Conservation (phyloP, 2,888 invertebrate genomes). For the Escarpia spicata region DNA sequence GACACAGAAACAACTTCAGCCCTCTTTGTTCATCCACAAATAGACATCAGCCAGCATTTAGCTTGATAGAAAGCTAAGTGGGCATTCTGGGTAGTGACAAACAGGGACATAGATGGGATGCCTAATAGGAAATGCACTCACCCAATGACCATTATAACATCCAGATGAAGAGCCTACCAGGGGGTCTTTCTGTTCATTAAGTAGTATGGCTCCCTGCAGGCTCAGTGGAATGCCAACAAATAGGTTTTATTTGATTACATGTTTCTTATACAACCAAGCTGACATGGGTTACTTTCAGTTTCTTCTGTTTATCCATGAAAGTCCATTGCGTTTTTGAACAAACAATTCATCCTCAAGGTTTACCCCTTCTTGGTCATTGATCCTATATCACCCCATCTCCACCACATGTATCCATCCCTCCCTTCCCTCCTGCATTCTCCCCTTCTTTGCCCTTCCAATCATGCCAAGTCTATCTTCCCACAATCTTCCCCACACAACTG, state of each 20-base stretch:
- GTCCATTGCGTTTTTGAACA: no score
- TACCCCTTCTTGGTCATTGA: no score
- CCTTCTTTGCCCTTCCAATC: no score
- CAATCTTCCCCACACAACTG: no score
- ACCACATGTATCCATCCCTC: no score
- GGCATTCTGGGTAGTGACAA: not conserved
- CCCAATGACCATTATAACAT: not conserved
- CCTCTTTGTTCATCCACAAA: not conserved
- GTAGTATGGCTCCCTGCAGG: not conserved
- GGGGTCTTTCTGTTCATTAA: not conserved
- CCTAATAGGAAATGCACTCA: not conserved
- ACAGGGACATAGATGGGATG: not conserved
- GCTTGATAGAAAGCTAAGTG: not conserved
- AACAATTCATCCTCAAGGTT: no score
- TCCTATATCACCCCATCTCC: no score
- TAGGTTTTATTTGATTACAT: not conserved
- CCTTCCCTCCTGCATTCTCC: no score
- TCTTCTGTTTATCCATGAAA: no score
- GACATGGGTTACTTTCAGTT: no score
- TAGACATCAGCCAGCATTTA: not conserved
- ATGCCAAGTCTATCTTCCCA: no score
- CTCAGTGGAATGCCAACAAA: not conserved
- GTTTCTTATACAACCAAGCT: no score
- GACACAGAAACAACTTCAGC: not conserved
- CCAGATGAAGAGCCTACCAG: not conserved